Evolutionary conservation across 2,113 vertebrate genomes (phyloP).

Genomic region (Triplophysa siluroides): DNA sequence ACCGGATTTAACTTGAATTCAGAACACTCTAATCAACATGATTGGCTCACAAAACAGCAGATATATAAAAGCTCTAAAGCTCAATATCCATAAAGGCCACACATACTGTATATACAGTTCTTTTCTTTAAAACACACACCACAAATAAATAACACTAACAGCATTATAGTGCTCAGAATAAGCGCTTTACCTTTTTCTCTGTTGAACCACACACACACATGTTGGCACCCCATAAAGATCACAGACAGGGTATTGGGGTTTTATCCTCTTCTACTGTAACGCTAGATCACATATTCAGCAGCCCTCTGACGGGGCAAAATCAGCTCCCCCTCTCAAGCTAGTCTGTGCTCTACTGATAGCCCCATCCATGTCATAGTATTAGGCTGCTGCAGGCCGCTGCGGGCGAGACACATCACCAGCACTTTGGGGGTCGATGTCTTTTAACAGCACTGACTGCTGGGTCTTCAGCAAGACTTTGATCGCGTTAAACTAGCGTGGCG

Average conservation of each 20-base stretch:
- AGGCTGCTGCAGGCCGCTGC: constrained; percentile 28
- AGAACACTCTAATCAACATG: too few species aligned
- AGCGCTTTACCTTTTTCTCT: not conserved
- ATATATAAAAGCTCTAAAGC: not conserved
- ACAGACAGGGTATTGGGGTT: constrained; percentile 40
- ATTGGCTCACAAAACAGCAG: too few species aligned
- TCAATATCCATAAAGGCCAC: not conserved
- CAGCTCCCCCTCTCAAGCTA: constrained; percentile 35
- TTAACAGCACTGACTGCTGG: constrained; percentile 34
- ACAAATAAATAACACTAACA: not conserved
- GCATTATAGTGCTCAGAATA: not conserved
- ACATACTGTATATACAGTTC: not conserved
- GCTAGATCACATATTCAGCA: constrained; percentile 41
- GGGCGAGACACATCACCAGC: constrained; percentile 37
- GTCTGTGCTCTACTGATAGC: constrained; percentile 48
- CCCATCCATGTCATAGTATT: constrained; percentile 46
- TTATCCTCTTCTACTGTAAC: constrained; percentile 46
- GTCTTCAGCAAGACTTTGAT: constrained; percentile 40
- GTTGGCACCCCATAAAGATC: constrained; percentile 42
- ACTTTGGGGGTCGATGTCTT: constrained; percentile 44
- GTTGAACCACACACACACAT: not conserved
- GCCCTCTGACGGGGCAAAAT: constrained; percentile 39
- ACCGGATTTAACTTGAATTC: too few species aligned
- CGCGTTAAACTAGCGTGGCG: constrained; percentile 32
- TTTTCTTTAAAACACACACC: not conserved